These are phyloP conservation scores for Epizoanthus scotinus DNA, from an alignment of 92 coral and sea anemone species.

Conservation along the genomic window DNA sequence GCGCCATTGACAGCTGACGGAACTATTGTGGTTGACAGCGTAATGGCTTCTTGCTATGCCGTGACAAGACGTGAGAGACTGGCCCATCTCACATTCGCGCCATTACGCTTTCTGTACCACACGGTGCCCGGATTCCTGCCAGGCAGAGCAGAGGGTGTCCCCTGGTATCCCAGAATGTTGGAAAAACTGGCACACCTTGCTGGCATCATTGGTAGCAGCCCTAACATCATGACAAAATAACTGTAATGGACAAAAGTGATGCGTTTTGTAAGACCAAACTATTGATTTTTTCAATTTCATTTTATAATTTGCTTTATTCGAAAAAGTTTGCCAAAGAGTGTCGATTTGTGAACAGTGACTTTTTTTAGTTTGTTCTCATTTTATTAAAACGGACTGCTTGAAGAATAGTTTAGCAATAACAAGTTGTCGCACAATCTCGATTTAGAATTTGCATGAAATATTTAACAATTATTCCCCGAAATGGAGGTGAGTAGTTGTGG, in stretches of 20 bases:
- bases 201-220: conserved; percentile 6
- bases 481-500: too few species aligned
- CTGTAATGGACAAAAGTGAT: not conserved
- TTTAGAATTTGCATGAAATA: not conserved
- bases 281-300: not conserved
- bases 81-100: conserved; percentile 72
- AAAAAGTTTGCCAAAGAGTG: not conserved
- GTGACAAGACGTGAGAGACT: conserved; percentile 56
- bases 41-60: conserved; percentile 87
- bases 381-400: not conserved
- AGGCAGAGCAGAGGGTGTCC: not conserved
- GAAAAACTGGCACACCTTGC: not conserved
- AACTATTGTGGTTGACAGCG: conserved; percentile 76
- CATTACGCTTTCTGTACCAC: conserved; percentile 61
- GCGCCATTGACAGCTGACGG: conserved; percentile 89
- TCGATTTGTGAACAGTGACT: not conserved
- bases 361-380: not conserved
- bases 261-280: not conserved
- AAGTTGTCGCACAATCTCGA: not conserved
- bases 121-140: conserved; percentile 44
- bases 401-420: not conserved
- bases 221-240: not conserved
- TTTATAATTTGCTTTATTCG: not conserved
- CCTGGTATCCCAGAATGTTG: not conserved
- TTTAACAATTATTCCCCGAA: too few species aligned